These are phyloP conservation scores for Sipha maydis DNA, from an alignment of 2,888 invertebrate species.

Conservation along the genomic window DNA sequence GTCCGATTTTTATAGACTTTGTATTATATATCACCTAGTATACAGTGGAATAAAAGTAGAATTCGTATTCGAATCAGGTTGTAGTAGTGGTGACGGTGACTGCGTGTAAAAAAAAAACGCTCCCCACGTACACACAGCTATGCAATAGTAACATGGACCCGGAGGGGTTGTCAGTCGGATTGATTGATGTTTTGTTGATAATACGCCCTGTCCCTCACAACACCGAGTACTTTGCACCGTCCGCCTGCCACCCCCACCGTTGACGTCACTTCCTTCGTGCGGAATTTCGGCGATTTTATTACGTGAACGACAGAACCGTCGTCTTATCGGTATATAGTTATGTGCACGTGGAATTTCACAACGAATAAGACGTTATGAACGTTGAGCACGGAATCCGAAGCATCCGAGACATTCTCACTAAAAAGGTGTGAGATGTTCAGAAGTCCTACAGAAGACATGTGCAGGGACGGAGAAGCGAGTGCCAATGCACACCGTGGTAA, in stretches of 20 bases:
- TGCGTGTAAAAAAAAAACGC: background rate
- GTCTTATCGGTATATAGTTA: background rate
- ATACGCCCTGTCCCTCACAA: background rate
- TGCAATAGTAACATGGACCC: conserved; percentile 2
- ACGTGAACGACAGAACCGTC: conserved; percentile 6
- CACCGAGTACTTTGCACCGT: background rate
- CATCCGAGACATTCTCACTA: conserved; percentile 22
- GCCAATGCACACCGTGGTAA: background rate
- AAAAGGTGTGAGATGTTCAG: background rate
- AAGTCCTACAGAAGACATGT: too few species aligned
- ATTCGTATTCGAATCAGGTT: conserved; percentile 56
- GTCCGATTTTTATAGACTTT: background rate
- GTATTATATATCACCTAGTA: too few species aligned
- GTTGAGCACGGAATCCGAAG: conserved; percentile 25
- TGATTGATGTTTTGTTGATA: conserved; percentile 58
- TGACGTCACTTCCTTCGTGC: background rate
- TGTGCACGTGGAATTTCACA: conserved; percentile 20
- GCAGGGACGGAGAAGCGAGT: too few species aligned
- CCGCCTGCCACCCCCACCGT: background rate
- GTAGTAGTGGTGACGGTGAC: background rate
- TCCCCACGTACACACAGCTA: background rate
- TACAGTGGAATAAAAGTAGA: background rate
- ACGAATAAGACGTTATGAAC: conserved; percentile 54
- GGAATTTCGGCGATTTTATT: conserved; percentile 58
- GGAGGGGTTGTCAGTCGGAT: conserved; percentile 14